Evolutionary conservation across 2,888 invertebrate genomes (phyloP), one percentile per base, ranked within the genome.

Genomic region (Ectemnius continuus): DNA sequence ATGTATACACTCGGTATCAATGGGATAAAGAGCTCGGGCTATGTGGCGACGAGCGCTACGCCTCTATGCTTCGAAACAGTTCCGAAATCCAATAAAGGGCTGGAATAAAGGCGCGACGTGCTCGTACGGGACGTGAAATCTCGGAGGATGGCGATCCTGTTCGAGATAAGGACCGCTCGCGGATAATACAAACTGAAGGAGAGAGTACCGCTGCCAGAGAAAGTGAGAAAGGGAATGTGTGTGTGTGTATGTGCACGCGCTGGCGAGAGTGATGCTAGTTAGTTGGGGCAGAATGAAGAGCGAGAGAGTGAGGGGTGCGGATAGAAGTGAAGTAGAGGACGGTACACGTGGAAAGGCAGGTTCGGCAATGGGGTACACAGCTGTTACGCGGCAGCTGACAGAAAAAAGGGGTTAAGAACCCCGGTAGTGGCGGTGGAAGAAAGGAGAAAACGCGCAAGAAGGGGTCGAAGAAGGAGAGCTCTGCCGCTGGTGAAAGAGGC

Each of bases 361-460:
- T 69, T 67, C 47, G 46, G 65, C 65, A 68, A 66, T 26, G 74
- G 76, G 79, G 82, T 84, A 83, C 84, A 88, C 89, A 89, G 89
- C 88, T 89, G 89, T 88, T 87, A 82, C 86, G 83, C 82, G 81
- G 89, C 90, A 90, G 90, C 90, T 90, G 90, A 90, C 89, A 82
- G 84, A 79, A 84, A 88, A 88, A 90, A 90, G 88, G 90, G 90
- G 89, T 89, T 88, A 88, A 89, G 88, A 87, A 88, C 86, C 88
- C 88, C 75, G 79, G 76, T 72, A 76, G 75, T 67, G 47, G 63
- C 73, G n/a, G 60, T 58, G 72, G 75, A 78, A 75, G 74, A 73
- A 69, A 76, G 68, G 82, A 73, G 76, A 75, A 77, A 78, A 82
- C 81, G 81, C 64, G 74, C 47, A 74, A 76, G 67, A 70, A 74